phyloP scores from a whole-genome alignment of 2,888 invertebrate genomes.

The Uloborus plumipes region DNA sequence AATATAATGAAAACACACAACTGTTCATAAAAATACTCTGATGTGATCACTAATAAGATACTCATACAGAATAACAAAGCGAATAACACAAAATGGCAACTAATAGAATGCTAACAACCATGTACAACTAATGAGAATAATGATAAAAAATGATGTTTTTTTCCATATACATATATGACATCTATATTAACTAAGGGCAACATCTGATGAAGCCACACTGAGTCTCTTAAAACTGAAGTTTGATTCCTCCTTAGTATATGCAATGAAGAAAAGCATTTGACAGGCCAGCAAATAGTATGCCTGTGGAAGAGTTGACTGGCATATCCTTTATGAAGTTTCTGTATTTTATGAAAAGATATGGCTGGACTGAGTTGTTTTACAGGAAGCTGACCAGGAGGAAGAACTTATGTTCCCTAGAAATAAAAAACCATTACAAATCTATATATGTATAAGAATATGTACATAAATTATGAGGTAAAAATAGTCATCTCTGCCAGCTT shows the following conservation, averaged over 20 bases:
- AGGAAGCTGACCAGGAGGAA: conserved; percentile 61
- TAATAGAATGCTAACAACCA: conserved; percentile 60
- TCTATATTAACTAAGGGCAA: conserved; percentile 61
- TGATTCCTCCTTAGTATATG: conserved; percentile 50
- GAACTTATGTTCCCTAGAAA: conserved; percentile 51
- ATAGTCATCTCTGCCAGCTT: too few relatives aligned
- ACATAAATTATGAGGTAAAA: too few relatives aligned
- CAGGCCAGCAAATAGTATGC: conserved; percentile 41
- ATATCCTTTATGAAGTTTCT: conserved; percentile 40
- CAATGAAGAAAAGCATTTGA: conserved; percentile 42
- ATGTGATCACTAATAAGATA: conserved; percentile 51
- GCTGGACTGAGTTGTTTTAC: conserved; percentile 56
- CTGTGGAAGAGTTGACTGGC: conserved; percentile 61
- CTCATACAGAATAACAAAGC: conserved; percentile 38
- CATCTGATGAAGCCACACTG: conserved; percentile 48
- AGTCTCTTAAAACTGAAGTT: conserved; percentile 41
- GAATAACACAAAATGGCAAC: conserved; percentile 58
- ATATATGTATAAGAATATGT: too few relatives aligned
- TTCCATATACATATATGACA: conserved; percentile 60
- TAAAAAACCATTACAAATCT: neutral
- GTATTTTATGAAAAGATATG: conserved; percentile 35
- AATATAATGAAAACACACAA: conserved; percentile 59
- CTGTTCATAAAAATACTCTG: conserved; percentile 47
- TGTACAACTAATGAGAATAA: conserved; percentile 62
- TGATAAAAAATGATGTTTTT: conserved; percentile 42